A percentile compares a stretch with the other conserved stretches of the same genome.
These are phyloP conservation scores for Heteromormyrus szaboi DNA, from an alignment of 2,797 vertebrate species.

Conservation along the genomic window DNA sequence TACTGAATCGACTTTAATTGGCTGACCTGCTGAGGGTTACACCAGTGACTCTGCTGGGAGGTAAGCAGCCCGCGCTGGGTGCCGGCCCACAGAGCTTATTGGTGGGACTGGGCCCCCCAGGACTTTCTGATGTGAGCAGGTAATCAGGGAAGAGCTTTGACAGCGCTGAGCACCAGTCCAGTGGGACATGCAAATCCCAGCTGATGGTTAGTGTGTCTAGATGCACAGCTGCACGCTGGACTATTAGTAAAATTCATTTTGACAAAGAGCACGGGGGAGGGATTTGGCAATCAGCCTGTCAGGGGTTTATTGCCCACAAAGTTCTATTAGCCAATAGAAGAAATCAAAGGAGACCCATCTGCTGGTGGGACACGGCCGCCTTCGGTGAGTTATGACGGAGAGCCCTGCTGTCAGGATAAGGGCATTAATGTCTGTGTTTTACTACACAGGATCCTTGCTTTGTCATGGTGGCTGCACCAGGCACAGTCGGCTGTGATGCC, in stretches of 20 bases:
- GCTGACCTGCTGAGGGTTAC: background rate
- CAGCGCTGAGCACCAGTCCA: background rate
- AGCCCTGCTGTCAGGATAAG: background rate
- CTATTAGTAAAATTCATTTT: slow-evolving; percentile 10
- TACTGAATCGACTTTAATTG: background rate
- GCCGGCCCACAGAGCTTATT: background rate
- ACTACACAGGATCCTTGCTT: background rate
- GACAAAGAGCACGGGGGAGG: background rate
- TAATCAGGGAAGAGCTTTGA: background rate
- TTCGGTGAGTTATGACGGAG: background rate
- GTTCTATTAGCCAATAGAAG: background rate
- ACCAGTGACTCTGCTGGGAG: background rate
- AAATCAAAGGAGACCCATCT: background rate
- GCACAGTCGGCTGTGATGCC: background rate
- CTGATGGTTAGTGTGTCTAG: background rate
- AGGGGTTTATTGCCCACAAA: background rate
- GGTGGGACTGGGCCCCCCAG: background rate
- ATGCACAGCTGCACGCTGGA: background rate
- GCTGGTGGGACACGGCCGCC: background rate
- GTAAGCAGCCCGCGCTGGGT: background rate
- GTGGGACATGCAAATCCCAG: background rate
- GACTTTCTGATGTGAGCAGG: background rate
- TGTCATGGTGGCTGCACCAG: background rate
- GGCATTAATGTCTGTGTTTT: background rate
- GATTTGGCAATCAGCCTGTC: background rate